phyloP scores from a whole-genome alignment of 2,888 invertebrate species.

The Drosophila picticornis region DNA sequence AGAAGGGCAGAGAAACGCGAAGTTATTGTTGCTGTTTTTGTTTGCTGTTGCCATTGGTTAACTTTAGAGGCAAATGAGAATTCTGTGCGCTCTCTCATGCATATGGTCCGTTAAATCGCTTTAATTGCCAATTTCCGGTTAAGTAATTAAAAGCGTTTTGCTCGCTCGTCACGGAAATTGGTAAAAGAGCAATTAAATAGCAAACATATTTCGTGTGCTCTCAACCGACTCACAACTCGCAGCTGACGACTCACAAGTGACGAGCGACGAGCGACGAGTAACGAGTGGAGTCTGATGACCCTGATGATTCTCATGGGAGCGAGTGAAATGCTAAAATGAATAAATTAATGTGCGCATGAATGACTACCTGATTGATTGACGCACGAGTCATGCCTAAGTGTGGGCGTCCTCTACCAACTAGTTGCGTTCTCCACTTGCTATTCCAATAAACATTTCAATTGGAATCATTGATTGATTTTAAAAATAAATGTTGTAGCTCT shows the following conservation, averaged over 20 bases:
- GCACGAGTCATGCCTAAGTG: conserved; percentile 18
- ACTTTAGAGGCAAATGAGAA: conserved; percentile 55
- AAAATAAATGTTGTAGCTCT: neutral
- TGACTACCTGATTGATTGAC: conserved; percentile 67
- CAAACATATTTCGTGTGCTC: conserved; percentile 65
- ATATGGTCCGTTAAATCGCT: conserved; percentile 81
- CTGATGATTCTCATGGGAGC: neutral
- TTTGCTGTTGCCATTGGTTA: conserved; percentile 28
- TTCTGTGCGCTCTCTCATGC: conserved; percentile 57
- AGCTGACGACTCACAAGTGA: conserved; percentile 5
- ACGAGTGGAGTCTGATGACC: neutral
- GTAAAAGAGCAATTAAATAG: conserved; percentile 72
- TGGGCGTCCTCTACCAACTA: conserved; percentile 12
- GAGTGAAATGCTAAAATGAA: conserved; percentile 57
- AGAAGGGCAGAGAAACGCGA: neutral
- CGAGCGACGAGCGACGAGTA: conserved; percentile 7
- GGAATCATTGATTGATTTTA: conserved; percentile 18
- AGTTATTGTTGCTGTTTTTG: conserved; percentile 10
- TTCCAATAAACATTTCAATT: conserved; percentile 36
- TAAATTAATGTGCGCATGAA: conserved; percentile 74
- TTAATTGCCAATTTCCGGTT: conserved; percentile 82
- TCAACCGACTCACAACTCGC: conserved; percentile 21
- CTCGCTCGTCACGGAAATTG: conserved; percentile 62
- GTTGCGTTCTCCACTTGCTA: neutral
- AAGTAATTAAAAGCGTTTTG: conserved; percentile 80